Base-by-base conservation (phyloP, 2,797 vertebrate genomes). In the Alauda arvensis region DNA sequence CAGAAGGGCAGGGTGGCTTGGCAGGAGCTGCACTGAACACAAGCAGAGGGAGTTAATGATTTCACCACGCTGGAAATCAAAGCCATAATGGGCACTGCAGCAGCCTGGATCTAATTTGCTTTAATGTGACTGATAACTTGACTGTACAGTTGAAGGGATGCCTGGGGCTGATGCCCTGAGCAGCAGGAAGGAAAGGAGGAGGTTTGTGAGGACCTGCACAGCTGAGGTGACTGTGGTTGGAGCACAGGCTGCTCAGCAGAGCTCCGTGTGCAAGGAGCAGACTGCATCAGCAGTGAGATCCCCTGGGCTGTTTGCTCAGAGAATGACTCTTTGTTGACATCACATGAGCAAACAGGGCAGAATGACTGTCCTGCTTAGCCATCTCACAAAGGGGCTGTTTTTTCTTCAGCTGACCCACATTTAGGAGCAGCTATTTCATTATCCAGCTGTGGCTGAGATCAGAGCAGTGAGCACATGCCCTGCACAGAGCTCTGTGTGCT, bases 381-480 rank as follows among this genome's bases (percentile, higher is more conserved):
- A 24, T 53, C 33, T 33, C 42, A 85, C 85, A 81, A 87, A 87
- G 77, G 29, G 56, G 37, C 26, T 72, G 53, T 46, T 76, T 34
- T 46, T 78, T 1, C 71, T 82, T 86, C 51, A 57, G 43, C 74
- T 80, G 88, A 65, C 59, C 56, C 26, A 12, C 70, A 68, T 87
- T 77, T 56, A 48, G 84, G 62, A 85, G 66, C 79, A 87, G 72
- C 55, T 75, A 8, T 77, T 84, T 62, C 45, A 42, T 82, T 60
- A 71, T 19, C 74, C 68, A 90, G 63, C 77, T 78, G 77, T 34
- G 78, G 56, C 80, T 83, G 90, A 88, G 76, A n/a, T 80, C 33
- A 65, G 72, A 69, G 74, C 49, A 3, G 4, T 31, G 51, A 34
- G 67, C 78, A 45, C 42, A n/a, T 34, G 71, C 24, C 26, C 3